Evolutionary conservation across 2,797 vertebrate species (phyloP).

Genomic region (Liparis tanakae): DNA sequence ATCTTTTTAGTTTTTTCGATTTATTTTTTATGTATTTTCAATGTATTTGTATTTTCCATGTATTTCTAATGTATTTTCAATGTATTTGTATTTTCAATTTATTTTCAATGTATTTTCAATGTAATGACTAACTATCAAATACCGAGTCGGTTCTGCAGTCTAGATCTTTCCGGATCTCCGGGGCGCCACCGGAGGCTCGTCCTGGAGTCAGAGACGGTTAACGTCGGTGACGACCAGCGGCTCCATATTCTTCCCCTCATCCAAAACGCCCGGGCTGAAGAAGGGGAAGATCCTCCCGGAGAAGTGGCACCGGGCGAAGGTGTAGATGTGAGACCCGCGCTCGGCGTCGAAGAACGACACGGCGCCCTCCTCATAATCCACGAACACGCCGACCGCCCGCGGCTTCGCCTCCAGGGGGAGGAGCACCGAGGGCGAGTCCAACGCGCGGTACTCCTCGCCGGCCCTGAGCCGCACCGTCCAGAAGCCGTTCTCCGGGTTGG

Average conservation of each 20-base stretch:
- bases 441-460: conserved; percentile 74
- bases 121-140: background rate
- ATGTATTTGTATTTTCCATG: too few relatives aligned
- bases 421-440: conserved; percentile 68
- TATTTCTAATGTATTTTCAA: too few relatives aligned
- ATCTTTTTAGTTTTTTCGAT: too few relatives aligned
- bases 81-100: too few relatives aligned
- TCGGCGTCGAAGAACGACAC: conserved; percentile 78
- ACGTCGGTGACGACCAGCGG: conserved; percentile 68
- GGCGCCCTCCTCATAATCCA: conserved; percentile 69
- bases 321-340: conserved; percentile 70
- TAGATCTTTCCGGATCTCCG: background rate
- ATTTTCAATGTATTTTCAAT: too few relatives aligned
- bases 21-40: too few relatives aligned
- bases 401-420: conserved; percentile 61
- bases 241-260: conserved; percentile 70
- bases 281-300: conserved; percentile 72
- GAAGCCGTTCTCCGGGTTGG: conserved; percentile 78
- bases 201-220: background rate
- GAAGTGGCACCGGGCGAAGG: conserved; percentile 73
- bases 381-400: conserved; percentile 71
- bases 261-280: conserved; percentile 76
- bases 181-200: background rate
- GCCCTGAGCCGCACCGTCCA: conserved; percentile 79
- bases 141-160: background rate